These are phyloP conservation scores for Sarcophaga carnaria DNA, from an alignment of 2,888 invertebrate genomes.

Conservation along the genomic window DNA sequence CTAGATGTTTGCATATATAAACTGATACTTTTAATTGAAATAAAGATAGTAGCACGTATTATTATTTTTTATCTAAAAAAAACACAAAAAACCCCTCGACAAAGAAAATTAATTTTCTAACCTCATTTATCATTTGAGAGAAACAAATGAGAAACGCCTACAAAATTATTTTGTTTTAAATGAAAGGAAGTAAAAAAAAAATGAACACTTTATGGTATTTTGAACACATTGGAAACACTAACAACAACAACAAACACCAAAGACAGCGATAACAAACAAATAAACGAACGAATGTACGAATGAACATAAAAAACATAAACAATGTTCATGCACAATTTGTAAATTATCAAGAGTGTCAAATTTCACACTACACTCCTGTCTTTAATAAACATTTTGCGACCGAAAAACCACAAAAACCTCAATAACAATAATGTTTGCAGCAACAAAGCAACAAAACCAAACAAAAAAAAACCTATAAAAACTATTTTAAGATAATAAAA, in stretches of 20 bases:
- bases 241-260: not conserved
- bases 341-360: constrained; percentile 69
- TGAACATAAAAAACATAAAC: constrained; percentile 34
- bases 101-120: too few species aligned
- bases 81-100: too few species aligned
- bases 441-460: not conserved
- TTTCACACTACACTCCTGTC: constrained; percentile 63
- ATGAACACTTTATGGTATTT: too few species aligned
- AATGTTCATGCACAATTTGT: constrained; percentile 65
- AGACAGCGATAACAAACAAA: not conserved
- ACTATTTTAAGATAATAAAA: constrained; percentile 51
- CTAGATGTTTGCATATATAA: too few species aligned
- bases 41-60: too few species aligned
- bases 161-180: constrained; percentile 52
- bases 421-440: constrained; percentile 49
- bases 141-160: constrained; percentile 39
- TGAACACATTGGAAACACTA: too few species aligned
- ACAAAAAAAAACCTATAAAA: constrained; percentile 25
- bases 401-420: constrained; percentile 61
- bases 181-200: constrained; percentile 36
- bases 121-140: too few species aligned
- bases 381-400: constrained; percentile 50
- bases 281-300: not conserved
- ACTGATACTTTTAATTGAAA: too few species aligned
- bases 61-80: too few species aligned